Base-by-base conservation (phyloP, 2,113 vertebrate species). In the Pseudorhombus dupliciocellatus region DNA sequence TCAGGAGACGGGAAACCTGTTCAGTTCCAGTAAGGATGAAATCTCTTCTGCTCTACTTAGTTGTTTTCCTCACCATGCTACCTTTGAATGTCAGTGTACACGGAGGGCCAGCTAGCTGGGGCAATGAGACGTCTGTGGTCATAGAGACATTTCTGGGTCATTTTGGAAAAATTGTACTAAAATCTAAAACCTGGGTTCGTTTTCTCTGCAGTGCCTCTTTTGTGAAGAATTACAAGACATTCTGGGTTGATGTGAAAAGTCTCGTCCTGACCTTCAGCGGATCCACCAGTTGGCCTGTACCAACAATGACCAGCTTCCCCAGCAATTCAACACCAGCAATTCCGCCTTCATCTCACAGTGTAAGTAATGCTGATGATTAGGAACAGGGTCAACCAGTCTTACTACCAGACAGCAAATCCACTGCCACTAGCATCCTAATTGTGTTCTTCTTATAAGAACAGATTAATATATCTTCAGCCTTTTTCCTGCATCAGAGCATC, bases 1-100 rank as follows among this genome's bases (percentile, higher is more conserved):
- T 21, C 34, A 0, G 64, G 31, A 46, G 4, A 62, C 24, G 31
- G 68, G 1, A 66, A 55, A 70, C 58, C 80, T 7, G 77, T 95
- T 66, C 83, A 93, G 0, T 95, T 96, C 79, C 87, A 88, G 95
- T 96, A 92, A 72, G 66, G 1, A 21, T 42, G 53, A 42, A 30
- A 53, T 21, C 9, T 34, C 5, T 24, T 56, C 20, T 21, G 1
- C 21, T 25, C 26, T 18, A 9, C 48, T 30, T 53, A 20, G 20
- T 70, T 56, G 5, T 70, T 22, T 54, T 50, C 30, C 46, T 11
- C 18, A 15, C 20, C 4, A 28, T 58, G 24, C 52, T 52, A 42
- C 2, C 14, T 55, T 18, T 30, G 15, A 7, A n/a, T n/a, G n/a
- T n/a, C n/a, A n/a, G n/a, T n/a, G n/a, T n/a, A n/a, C n/a, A n/a